Conservation (phyloP, 2,113 vertebrate species). For the Ptyas mucosa region DNA sequence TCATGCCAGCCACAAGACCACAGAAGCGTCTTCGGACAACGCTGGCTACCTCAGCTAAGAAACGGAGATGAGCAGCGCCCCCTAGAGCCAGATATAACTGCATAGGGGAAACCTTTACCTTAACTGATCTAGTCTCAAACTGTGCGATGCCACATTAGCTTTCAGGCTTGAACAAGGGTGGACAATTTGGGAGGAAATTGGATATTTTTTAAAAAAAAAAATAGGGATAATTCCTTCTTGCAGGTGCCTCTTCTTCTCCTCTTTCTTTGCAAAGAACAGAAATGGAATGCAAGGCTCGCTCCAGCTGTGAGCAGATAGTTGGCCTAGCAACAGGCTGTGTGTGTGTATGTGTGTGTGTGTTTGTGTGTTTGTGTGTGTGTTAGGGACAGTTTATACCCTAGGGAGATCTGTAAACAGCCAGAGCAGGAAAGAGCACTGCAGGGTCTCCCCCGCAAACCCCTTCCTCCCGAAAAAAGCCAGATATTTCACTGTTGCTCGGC, state of each 20-base stretch:
- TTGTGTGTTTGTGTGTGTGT: neutral
- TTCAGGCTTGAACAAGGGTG: neutral
- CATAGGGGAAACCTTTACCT: neutral
- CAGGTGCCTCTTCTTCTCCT: neutral
- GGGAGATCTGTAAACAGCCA: neutral
- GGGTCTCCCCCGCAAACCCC: rapidly evolving
- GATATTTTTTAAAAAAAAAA: neutral
- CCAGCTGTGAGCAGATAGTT: neutral
- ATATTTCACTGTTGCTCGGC: neutral
- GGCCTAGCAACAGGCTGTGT: neutral
- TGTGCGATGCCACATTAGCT: neutral
- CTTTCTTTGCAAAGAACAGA: neutral
- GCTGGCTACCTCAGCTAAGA: neutral
- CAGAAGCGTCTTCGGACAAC: neutral
- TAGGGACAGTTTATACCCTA: slow-evolving; percentile 5
- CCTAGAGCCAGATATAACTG: neutral
- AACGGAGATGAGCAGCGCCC: neutral
- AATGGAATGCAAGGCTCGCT: neutral
- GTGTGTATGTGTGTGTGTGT: neutral
- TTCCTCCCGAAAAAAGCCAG: neutral
- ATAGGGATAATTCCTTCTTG: neutral
- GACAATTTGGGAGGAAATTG: neutral
- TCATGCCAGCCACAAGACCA: neutral
- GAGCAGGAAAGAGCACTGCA: neutral
- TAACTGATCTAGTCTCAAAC: neutral